These are phyloP conservation scores for Daktulosphaira vitifoliae DNA, from an alignment of 1,140 invertebrate genomes.

Conservation along the genomic window DNA sequence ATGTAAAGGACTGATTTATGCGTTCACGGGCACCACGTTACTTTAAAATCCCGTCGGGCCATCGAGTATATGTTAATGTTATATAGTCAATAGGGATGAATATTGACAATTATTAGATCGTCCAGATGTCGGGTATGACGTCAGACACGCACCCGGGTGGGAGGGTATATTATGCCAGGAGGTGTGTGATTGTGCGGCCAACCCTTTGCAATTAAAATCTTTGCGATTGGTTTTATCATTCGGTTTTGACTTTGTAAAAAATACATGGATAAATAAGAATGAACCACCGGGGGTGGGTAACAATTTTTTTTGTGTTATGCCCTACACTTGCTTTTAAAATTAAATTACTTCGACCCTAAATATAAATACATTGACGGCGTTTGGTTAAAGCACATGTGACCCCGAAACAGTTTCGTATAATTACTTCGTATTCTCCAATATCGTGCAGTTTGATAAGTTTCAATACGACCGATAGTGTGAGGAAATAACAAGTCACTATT, in stretches of 20 bases:
- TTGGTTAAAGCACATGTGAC: no score
- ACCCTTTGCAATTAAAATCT: constrained; percentile 33
- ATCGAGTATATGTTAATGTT: no score
- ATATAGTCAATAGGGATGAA: constrained; percentile 2
- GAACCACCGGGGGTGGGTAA: neutral
- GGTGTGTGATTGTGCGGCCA: neutral
- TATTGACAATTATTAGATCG: constrained; percentile 29
- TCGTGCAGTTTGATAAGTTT: no score
- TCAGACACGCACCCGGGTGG: neutral
- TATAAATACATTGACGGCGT: no score
- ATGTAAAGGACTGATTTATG: constrained; percentile 15
- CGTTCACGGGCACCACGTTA: neutral
- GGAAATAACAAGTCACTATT: no score
- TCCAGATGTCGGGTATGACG: constrained; percentile 32
- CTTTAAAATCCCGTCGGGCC: neutral
- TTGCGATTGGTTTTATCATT: constrained; percentile 31
- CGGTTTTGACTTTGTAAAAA: constrained; percentile 13
- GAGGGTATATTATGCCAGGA: no score
- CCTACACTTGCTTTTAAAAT: no score
- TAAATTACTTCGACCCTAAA: no score
- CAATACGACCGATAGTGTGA: no score
- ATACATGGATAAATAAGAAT: neutral
- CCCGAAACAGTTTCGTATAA: no score
- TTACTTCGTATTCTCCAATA: no score
- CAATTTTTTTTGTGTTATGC: no score